Evolutionary conservation across 2,113 vertebrate species (phyloP).

Genomic region (Numida meleagris): DNA sequence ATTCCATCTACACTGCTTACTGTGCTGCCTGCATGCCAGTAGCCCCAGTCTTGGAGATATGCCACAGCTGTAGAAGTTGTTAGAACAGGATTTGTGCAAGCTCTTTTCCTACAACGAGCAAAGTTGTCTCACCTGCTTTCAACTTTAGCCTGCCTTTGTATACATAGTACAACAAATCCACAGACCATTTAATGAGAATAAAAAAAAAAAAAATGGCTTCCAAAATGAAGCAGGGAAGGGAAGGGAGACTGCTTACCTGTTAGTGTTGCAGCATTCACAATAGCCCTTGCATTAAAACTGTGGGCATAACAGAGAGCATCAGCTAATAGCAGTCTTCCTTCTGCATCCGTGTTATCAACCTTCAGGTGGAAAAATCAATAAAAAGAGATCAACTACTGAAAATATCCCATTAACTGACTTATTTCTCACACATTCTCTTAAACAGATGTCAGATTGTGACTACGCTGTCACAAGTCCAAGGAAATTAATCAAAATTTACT

Average conservation of each 20-base stretch:
- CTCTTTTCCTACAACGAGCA: not conserved
- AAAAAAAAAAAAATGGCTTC: not conserved
- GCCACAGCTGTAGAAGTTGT: not conserved
- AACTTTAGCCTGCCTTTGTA: not conserved
- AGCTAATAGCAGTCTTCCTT: constrained; percentile 91
- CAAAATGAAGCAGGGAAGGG: not conserved
- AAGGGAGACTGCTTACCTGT: constrained; percentile 82
- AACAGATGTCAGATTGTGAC: not conserved
- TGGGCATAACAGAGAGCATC: constrained; percentile 95
- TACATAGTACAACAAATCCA: not conserved
- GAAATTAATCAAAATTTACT: not conserved
- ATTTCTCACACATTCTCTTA: not conserved
- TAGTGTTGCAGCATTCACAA: constrained; percentile 92
- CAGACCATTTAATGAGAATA: not conserved
- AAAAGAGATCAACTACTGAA: not conserved
- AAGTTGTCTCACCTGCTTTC: not conserved
- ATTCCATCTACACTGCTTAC: not conserved
- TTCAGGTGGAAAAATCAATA: constrained; percentile 53
- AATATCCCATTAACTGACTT: not conserved
- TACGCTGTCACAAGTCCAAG: not conserved
- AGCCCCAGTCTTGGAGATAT: not conserved
- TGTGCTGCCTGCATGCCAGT: accelerated
- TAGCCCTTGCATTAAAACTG: constrained; percentile 86
- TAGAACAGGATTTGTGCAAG: not conserved
- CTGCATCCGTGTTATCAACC: constrained; percentile 97